Base-by-base conservation (phyloP, 1,140 invertebrate genomes). In the Ectropis grisescens region DNA sequence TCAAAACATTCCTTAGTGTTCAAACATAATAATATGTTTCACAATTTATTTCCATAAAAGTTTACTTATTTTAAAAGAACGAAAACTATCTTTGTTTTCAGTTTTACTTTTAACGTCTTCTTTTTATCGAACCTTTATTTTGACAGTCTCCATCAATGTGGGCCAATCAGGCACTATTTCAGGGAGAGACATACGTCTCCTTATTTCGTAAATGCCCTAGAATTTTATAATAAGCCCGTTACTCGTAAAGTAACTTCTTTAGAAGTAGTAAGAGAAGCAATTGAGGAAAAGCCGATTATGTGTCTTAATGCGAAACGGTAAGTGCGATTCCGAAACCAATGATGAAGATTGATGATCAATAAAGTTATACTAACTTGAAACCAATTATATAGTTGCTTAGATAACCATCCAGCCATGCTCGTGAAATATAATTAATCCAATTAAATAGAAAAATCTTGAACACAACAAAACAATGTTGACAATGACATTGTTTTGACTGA, bases 101-200 rank as follows among this genome's bases (percentile, higher is more conserved):
- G 13, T 24, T 61, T 62, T 57, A 46, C 37, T 58, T 74, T 74
- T 69, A 70, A 55, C 43, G n/a, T 48, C 49, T 64, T 59, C 59
- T 58, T 72, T 74, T 78, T 62, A 82, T 72, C 86, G 84, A 86
- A 88, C 86, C 86, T 87, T 86, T 70, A 80, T 70, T 82, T 84
- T 85, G 55, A 82, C 82, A 76, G 82, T 66, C 65, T 85, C 82
- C 67, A 84, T 74, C 76, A 88, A 84, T 54, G 52, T 82, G 55
- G 86, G 87, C 86, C 85, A 88, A 83, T 88, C 86, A 51, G 78
- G 80, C 72, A 87, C 86, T 70, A 87, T 62, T 79, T 88, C 86
- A 48, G 81, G 72, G 39, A 88, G 80, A 70, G 85, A 86, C 79
- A 85, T 82, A 46, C 85, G 85, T 82, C 87, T 85, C 74, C 84